A percentile compares a stretch with the other conserved stretches of the same genome.
Conservation (phyloP, 2,888 invertebrate genomes). For the Oligia latruncula region DNA sequence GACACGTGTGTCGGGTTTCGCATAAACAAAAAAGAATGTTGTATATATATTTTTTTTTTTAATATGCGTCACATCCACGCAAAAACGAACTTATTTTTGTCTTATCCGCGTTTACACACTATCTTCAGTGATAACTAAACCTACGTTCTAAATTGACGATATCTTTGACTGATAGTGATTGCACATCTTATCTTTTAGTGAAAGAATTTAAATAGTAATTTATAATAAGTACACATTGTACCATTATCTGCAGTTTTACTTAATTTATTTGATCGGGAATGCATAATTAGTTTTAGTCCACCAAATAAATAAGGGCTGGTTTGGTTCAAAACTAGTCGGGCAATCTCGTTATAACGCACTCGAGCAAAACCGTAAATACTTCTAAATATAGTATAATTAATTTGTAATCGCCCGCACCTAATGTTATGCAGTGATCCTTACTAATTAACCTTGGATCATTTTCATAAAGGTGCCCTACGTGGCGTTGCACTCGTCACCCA, state of each 20-base stretch:
- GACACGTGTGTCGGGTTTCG: too few species aligned
- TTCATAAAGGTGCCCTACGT: background rate
- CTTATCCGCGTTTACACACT: background rate
- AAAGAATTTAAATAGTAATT: background rate
- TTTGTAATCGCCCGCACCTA: background rate
- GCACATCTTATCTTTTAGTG: background rate
- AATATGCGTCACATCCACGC: background rate
- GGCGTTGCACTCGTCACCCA: background rate
- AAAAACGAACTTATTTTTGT: background rate
- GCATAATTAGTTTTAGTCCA: background rate
- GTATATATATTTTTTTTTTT: too few species aligned
- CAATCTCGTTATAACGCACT: background rate
- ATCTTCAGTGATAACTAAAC: background rate
- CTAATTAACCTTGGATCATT: background rate
- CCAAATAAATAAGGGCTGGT: background rate
- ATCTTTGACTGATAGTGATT: conserved; percentile 14
- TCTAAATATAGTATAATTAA: background rate
- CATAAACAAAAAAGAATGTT: too few species aligned
- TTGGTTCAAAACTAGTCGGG: background rate
- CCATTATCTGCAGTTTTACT: background rate
- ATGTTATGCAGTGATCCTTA: background rate
- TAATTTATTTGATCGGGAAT: background rate
- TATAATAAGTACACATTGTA: background rate
- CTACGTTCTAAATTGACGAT: conserved; percentile 2
- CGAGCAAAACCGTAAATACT: background rate